Evolutionary conservation across 2,113 vertebrate species (phyloP), one percentile per base, ranked within the genome.

Genomic region (Heterotilapia buettikoferi): DNA sequence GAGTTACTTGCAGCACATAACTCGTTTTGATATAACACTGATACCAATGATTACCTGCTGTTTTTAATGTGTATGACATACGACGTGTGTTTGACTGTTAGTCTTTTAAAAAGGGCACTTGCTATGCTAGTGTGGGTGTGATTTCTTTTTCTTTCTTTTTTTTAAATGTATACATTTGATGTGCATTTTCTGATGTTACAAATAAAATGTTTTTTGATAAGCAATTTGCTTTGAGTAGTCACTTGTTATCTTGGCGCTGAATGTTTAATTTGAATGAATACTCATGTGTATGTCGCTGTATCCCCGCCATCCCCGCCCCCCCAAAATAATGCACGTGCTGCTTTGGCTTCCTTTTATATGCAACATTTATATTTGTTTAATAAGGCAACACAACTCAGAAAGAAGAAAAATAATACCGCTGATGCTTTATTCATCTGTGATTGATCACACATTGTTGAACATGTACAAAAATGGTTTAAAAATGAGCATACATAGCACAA

Each of bases 381-480:
- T 95, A 96, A 97, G 86, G 82, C 94, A 96, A 95, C 95, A 95
- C 90, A 95, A 95, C 94, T 88, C 96, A 53, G 91, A 90, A 95
- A 96, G 94, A 94, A 94, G 92, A 96, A 97, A 97, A 97, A 97
- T 96, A 97, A 96, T 97, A 96, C 91, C 56, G 93, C 93, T 96
- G 94, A 97, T 96, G 95, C 96, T 97, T 97, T 97, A 97, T 97
- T 97, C 73, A 93, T 95, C 93, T 96, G 94, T 96, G 88, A 94
- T 93, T 94, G 89, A 94, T 96, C 91, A 96, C 95, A 97, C 96
- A 94, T 95, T 90, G 90, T 95, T 93, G 92, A 96, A 96, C 97
- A 97, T 95, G 95, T 97, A 97, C 96, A 97, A 97, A 78, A 97
- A 97, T 96, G 95, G 90, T 96, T 96, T 96, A 96, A 95, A 96